Evolutionary conservation across 2,888 invertebrate genomes (phyloP).

Genomic region (Cerastoderma edule): DNA sequence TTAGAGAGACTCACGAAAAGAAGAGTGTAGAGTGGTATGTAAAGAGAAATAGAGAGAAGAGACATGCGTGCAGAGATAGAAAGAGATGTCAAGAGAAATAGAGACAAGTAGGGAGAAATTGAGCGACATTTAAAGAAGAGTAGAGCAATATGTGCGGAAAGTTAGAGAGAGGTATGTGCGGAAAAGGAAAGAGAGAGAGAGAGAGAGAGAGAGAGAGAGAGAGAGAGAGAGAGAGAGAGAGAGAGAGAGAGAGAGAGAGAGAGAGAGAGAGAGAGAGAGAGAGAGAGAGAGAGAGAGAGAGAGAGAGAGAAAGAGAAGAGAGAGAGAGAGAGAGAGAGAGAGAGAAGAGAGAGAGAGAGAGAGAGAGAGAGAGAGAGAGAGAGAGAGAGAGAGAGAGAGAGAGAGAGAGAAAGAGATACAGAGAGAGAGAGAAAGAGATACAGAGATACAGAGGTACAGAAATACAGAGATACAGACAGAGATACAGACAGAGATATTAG

Average conservation of each 20-base stretch:
- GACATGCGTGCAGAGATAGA: too few species aligned
- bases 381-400: conserved; percentile 25
- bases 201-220: conserved; percentile 21
- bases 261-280: conserved; percentile 29
- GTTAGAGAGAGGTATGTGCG: too few species aligned
- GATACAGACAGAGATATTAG: too few species aligned
- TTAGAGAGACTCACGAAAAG: too few species aligned
- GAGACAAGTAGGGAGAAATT: too few species aligned
- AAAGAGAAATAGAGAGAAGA: too few species aligned
- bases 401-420: conserved; percentile 13
- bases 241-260: conserved; percentile 31
- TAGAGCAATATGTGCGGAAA: too few species aligned
- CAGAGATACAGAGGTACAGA: background rate
- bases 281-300: conserved; percentile 31
- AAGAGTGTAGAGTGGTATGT: too few species aligned
- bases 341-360: conserved; percentile 15
- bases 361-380: conserved; percentile 19
- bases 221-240: conserved; percentile 22
- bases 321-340: background rate
- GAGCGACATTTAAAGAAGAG: too few species aligned
- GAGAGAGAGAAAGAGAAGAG: conserved; percentile 5
- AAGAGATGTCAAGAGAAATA: too few species aligned
- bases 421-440: background rate
- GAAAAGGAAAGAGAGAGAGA: conserved; percentile 14
- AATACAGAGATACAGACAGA: conserved; percentile 25